Evolutionary conservation across 2,113 vertebrate genomes (phyloP), one percentile per base, ranked within the genome.

Genomic region (Sciurus niger): DNA sequence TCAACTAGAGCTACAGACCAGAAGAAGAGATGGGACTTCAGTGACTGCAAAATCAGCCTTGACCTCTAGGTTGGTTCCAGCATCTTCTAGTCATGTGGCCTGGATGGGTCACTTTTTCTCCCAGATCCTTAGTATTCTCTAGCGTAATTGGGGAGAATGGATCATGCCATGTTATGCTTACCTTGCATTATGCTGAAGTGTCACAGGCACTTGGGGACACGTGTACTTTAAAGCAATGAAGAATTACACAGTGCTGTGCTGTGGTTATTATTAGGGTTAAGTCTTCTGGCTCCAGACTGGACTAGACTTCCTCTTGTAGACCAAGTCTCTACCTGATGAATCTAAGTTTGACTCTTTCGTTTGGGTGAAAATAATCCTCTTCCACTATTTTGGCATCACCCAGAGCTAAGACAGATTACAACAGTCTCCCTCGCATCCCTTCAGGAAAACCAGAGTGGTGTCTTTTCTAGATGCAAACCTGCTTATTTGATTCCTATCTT

Each of bases 341-440:
- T 30, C 70, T 28, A 76, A 80, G n/a, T 9, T 78, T 60, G 11
- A 7, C 11, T 91, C 37, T 80, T 78, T 37, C 25, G 2, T 73
- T 87, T 63, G 70, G 11, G 12, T 82, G 34, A 63, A 82, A 74
- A 79, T 7, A 12, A 25, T 16, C 86, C 58, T 91, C 37, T 22
- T 94, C 86, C 82, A 53, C 17, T 86, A 82, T 86, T 94, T 84
- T 51, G 60, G 60, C 43, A 48, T 82, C 73, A 48, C 13, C 34
- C 9, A 73, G 22, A 68, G 43, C 67, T n/a, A 20, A 88, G 80
- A 34, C 60, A 72, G 53, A 76, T 34, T 34, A 67, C 20, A 53
- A 22, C 6, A 79, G 65, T 55, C 25, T 70, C 34, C 10, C 6
- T 78, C 22, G 63, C 14, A 76, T 77, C 55, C 51, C 22, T 40